These are phyloP conservation scores for Hemaris fuciformis DNA, from an alignment of 2,888 invertebrate species.

Conservation along the genomic window DNA sequence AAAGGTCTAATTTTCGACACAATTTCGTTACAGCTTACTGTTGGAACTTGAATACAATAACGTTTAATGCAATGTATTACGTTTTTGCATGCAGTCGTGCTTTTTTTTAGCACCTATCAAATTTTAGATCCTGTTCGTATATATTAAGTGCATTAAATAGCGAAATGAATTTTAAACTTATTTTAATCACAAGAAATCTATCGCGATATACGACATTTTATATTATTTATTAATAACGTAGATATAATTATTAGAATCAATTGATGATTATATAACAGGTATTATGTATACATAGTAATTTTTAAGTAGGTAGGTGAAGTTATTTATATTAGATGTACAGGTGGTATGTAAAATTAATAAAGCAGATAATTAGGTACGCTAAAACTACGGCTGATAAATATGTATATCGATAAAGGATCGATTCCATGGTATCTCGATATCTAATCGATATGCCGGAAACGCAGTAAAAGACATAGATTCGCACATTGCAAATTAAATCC, in stretches of 20 bases:
- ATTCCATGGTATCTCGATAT: background rate
- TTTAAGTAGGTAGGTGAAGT: too few species aligned
- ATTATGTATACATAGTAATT: too few species aligned
- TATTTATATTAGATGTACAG: too few species aligned
- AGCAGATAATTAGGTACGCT: background rate
- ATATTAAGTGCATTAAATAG: background rate
- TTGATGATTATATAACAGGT: too few species aligned
- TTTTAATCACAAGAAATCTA: too few species aligned
- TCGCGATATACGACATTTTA: too few species aligned
- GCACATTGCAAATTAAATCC: slow-evolving; percentile 34
- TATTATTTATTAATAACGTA: too few species aligned
- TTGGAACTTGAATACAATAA: background rate
- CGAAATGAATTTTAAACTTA: background rate
- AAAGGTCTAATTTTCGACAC: slow-evolving; percentile 12
- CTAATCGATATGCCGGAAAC: slow-evolving; percentile 5
- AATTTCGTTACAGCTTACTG: background rate
- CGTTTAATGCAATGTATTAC: background rate
- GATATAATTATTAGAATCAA: too few species aligned
- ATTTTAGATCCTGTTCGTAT: background rate
- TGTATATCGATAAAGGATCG: background rate
- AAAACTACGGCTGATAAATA: background rate
- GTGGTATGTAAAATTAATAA: too few species aligned
- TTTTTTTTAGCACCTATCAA: too few species aligned
- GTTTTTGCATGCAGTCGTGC: background rate
- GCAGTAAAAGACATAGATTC: slow-evolving; percentile 12